Evolutionary conservation across 2,888 invertebrate genomes (phyloP).

Genomic region (Lasioglossum lativentre): DNA sequence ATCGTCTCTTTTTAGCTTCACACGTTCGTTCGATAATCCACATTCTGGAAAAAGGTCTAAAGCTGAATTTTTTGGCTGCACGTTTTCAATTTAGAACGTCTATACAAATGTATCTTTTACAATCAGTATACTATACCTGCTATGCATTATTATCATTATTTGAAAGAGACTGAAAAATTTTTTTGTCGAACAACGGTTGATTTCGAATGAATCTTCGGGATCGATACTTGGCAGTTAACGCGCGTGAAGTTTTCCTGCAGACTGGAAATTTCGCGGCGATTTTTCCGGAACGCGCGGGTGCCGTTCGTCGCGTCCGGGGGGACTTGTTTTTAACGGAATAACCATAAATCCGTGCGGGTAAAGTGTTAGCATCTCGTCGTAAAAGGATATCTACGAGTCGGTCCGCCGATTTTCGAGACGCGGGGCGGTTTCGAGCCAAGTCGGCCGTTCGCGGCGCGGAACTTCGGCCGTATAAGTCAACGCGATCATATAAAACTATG

Average conservation of each 20-base stretch:
- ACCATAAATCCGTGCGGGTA: conserved; percentile 41
- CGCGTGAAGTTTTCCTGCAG: not conserved
- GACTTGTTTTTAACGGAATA: conserved; percentile 37
- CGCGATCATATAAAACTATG: conserved; percentile 63
- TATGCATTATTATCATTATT: not conserved
- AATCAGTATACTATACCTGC: too few species aligned
- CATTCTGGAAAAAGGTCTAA: not conserved
- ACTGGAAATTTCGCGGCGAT: not conserved
- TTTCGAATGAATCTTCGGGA: not conserved
- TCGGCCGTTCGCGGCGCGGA: conserved; percentile 44
- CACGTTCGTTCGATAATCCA: not conserved
- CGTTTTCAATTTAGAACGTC: not conserved
- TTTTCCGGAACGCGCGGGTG: not conserved
- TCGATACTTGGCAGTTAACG: not conserved
- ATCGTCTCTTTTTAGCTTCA: not conserved
- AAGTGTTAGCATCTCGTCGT: conserved; percentile 51
- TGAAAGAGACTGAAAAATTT: not conserved
- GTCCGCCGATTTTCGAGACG: conserved; percentile 30
- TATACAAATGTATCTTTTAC: too few species aligned
- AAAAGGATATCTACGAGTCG: conserved; percentile 49
- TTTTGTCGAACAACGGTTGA: not conserved
- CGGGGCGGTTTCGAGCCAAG: conserved; percentile 36
- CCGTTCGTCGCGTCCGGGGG: not conserved
- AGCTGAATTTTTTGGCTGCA: not conserved
- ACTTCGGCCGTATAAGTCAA: conserved; percentile 56